Evolutionary conservation across 2,888 invertebrate species (phyloP), one percentile per base, ranked within the genome.

Genomic region (Tinea semifulvella): DNA sequence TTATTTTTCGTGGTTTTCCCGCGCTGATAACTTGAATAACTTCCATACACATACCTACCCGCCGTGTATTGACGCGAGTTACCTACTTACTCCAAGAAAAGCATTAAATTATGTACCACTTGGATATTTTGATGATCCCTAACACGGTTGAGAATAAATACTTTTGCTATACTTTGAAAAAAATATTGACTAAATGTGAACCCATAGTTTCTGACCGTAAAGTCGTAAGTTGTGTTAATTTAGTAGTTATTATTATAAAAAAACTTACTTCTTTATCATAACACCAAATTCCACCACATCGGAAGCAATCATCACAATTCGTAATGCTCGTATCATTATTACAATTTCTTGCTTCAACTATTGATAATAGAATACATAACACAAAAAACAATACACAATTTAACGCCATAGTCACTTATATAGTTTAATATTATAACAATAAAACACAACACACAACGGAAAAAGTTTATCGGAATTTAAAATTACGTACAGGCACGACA

Each of bases 251-350:
- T 47, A 48, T 46, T 22, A 45, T 28, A 52, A 49, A 44, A 26
- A 46, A 40, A 59, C 62, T 58, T 54, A 72, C 70, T 54, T 49
- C 50, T 44, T 42, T 14, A 22, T 22, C 22, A 22, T 40, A 40
- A 56, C 79, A 79, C 77, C 77, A 79, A 27, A 52, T 45, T 22
- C 60, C 64, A 42, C 66, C 70, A 49, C 65, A 67, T 57, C 68
- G 58, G 48, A 74, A 60, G 55, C 79, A 80, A 49, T 68, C 63
- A 52, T 76, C 58, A 61, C 79, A 79, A 49, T 52, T 63, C 45
- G 48, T 53, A 45, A 58, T 51, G 3, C 50, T 47, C 16, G 51
- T 46, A 22, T 55, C 49, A 39, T 53, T 48, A 45, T 59, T 27
- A 44, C 58, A 59, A 47, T 58, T 49, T 50, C 62, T 52, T 48